These are phyloP conservation scores for Sebastes hubbsi DNA, from an alignment of 2,797 vertebrate species.

Conservation along the genomic window DNA sequence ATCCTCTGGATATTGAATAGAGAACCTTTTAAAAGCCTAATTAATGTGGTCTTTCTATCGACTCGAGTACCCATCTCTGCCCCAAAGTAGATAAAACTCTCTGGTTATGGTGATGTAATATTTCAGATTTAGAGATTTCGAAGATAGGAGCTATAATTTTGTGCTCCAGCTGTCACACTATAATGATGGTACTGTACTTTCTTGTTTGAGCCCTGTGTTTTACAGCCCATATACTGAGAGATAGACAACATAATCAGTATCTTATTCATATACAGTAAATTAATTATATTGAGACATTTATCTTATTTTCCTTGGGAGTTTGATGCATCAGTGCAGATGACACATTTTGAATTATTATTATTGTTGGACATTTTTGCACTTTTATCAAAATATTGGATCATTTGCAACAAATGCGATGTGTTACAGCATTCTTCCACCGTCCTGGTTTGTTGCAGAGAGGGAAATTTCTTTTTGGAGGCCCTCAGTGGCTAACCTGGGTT, in stretches of 20 bases:
- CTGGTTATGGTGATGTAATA: background rate
- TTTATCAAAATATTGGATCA: background rate
- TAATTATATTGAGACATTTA: background rate
- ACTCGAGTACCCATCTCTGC: background rate
- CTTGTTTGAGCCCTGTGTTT: background rate
- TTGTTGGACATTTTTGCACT: background rate
- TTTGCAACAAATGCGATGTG: background rate
- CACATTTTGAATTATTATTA: background rate
- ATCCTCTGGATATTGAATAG: too few relatives aligned
- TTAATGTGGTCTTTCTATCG: too few relatives aligned
- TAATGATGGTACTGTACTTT: background rate
- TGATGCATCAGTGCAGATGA: background rate
- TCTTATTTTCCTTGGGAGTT: background rate
- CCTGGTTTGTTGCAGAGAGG: constrained; percentile 17
- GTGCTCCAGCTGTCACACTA: background rate
- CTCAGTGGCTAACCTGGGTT: constrained; percentile 51
- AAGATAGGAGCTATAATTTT: background rate
- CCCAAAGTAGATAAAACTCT: background rate
- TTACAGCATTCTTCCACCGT: background rate
- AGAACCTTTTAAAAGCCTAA: too few relatives aligned
- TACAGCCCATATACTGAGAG: background rate
- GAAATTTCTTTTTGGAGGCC: constrained; percentile 34
- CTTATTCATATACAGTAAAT: background rate
- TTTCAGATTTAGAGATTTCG: background rate
- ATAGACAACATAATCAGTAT: background rate